Base-by-base conservation (phyloP, 2,888 invertebrate species). In the Theretra japonica region DNA sequence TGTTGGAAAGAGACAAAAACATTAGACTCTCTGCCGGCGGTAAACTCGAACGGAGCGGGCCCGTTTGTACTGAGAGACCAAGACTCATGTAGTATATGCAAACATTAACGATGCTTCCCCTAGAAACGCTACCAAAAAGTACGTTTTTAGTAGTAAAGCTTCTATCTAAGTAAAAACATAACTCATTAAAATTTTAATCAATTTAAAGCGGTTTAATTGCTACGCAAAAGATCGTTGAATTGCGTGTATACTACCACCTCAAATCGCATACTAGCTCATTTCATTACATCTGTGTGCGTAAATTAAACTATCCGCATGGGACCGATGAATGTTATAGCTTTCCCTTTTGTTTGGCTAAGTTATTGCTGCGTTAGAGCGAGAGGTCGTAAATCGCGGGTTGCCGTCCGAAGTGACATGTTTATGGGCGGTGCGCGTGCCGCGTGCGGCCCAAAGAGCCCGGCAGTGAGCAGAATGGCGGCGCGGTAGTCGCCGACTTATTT, bases 271-370 rank as follows among this genome's bases (percentile, higher is more conserved):
- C 93, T 91, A 93, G 90, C 92, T 93, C 93, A 92, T 91, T 89
- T 89, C 77, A 82, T 83, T 88, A 83, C 86, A 83, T 84, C 82
- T 91, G 94, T 94, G 94, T 94, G 93, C 87, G 94, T 93, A 92
- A 93, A 92, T 93, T 94, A 91, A 94, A 93, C 92, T 92, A 93
- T 93, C 90, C 94, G 91, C 94, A 90, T 88, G 94, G 94, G 94
- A 93, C 92, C 93, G 93, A 91, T 93, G 93, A 92, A 87, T 85
- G 90, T 93, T 91, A 94, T 94, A 94, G 93, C 94, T 94, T 94
- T 94, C 94, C 93, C 94, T 94, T 94, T 95, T 94, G 93, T 94
- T 93, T 86, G 88, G 81, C 89, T 90, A 90, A 94, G 88, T 94
- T 94, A 94, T 94, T 88, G 86, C 84, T 87, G 88, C 84, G 94